Evolutionary conservation across 30 jellyfish, hydroid and myxozoan species (phyloP), one percentile per base, ranked within the genome.

Genomic region (Calvadosia cruxmelitensis): DNA sequence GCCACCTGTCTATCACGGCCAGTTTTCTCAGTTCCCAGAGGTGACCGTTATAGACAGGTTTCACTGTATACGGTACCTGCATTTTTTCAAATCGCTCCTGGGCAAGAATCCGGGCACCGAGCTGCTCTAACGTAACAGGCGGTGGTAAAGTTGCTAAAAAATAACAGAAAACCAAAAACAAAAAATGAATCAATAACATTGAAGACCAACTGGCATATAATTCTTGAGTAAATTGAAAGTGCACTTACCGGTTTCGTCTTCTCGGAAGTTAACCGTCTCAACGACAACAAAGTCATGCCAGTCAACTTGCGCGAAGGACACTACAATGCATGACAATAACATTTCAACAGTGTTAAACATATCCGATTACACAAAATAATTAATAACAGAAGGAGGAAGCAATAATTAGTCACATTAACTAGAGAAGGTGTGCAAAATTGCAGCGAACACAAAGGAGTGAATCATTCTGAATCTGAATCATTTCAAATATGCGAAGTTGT

Each of bases 211-310:
- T 1, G 1, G 27, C 42, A 50, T 3, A 23, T 1, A 3, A 36
- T 50, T 2, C 27, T 30, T 27, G 49, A 53, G 66, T 31, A 12
- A 62, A 16, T 16, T 27, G 13, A 57, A 57, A 57, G 27, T 27
- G 5, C 69, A 15, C 72, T 68, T 75, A 86, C 96, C 93, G 0
- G 77, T 73, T 76, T 91, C 99, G 48, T 73, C 92, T 51, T 91
- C 99, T 62, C 93, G 57, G 73, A 91, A 91, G 53, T 79, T 91
- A 15, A 91, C 95, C 0, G 95, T 81, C 69, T 91, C 99, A 33
- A 91, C 99, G 63, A 91, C 99, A 34, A 83, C 94, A 42, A 91
- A 91, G 57, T 91, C 99, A 61, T 91, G 99, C 99, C 99, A 91
- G 53, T 91, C 99, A 24, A 91, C 85, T 49, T 78, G 94, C 1